Base-by-base conservation (phyloP, 2,113 vertebrate genomes). In the Ursus arctos region DNA sequence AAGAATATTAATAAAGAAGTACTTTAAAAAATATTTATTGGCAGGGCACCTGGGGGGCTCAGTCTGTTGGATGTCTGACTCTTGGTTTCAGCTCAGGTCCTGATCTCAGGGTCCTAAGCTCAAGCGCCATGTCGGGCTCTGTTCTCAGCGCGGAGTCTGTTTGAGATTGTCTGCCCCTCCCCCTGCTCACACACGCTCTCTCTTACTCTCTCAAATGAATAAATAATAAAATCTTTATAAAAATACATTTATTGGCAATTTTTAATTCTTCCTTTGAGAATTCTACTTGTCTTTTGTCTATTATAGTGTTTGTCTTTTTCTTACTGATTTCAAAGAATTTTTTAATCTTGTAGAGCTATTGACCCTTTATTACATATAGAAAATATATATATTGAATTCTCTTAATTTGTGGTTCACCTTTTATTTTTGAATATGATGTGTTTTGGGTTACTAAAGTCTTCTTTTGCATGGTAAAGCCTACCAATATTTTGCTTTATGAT, bases 231-330 rank as follows among this genome's bases (percentile, higher is more conserved):
- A 69, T 69, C 4, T 21, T 69, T 36, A 36, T 36, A 19, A 36
- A 69, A n/a, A 69, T 36, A 33, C 36, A 81, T 90, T 79, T 89
- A 65, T 9, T 18, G n/a, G 18, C 59, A 72, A 40, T n/a, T 89
- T 89, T 76, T 69, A 49, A 82, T 71, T 91, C 72, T 86, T 76
- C 40, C 81, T 57, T 71, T 65, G 79, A 92, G 79, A 65, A 22
- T 47, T 33, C 82, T 82, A 59, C 63, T 71, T 26, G 47, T 43
- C 28, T 81, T 89, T 90, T 71, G 21, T 51, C 63, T 69, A 16
- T 28, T 36, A 24, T 40, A 82, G 11, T 51, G 21, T 88, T 94
- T 31, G 4, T 80, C 14, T 36, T 76, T 28, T 93, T 57, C 43
- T 83, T 47, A 43, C 28, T 51, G 6, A 65, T 65, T 28, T 84